Evolutionary conservation across 2,113 vertebrate species (phyloP).

Genomic region (Toxostoma redivivum): DNA sequence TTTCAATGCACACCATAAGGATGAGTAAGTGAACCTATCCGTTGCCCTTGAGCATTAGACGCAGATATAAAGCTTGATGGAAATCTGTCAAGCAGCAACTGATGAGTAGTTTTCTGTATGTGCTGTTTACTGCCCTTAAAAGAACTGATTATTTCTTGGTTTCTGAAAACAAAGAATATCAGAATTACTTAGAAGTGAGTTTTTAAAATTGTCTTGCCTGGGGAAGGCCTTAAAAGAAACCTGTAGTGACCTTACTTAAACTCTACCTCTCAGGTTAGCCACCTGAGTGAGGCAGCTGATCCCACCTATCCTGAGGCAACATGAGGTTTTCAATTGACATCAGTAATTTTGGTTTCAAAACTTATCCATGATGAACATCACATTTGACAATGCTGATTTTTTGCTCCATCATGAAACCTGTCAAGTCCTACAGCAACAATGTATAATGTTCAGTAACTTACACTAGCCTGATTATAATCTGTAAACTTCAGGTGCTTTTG

Average conservation of each 20-base stretch:
- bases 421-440: neutral
- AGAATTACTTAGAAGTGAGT: neutral
- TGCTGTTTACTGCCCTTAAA: neutral
- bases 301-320: neutral
- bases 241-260: neutral
- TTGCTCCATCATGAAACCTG: fast-evolving
- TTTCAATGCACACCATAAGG: neutral
- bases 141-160: neutral
- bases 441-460: neutral
- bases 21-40: neutral
- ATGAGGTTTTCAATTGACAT: neutral
- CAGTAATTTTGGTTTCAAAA: neutral
- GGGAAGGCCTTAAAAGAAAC: neutral
- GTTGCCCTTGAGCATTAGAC: neutral
- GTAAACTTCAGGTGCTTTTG: neutral
- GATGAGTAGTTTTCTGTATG: neutral
- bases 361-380: neutral
- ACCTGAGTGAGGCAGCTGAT: neutral
- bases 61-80: neutral
- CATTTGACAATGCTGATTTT: fast-evolving
- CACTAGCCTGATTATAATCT: neutral
- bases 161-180: neutral
- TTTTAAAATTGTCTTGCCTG: neutral
- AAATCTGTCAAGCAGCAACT: neutral
- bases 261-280: neutral